Evolutionary conservation across 1,140 invertebrate species (phyloP).

Genomic region (Calycopis cecrops): DNA sequence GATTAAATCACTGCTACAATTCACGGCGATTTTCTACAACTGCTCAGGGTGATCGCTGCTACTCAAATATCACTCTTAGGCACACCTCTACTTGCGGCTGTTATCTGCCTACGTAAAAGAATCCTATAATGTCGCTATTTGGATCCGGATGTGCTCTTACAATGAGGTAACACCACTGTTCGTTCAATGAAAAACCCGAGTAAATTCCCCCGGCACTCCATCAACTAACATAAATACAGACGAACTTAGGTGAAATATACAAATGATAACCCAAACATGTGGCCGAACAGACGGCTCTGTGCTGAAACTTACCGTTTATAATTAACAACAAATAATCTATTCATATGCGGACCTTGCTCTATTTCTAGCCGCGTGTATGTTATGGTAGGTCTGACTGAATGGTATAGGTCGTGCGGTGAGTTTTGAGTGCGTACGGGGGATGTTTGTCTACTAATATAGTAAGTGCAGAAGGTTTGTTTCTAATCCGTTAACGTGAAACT

Average conservation of each 20-base stretch:
- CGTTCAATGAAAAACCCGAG: neutral
- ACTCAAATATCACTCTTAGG: too few species aligned
- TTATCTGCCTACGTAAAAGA: too few species aligned
- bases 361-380: neutral
- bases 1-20: too few species aligned
- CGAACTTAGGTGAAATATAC: neutral
- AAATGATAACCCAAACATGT: neutral
- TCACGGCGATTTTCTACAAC: too few species aligned
- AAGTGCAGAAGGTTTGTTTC: neutral
- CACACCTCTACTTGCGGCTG: too few species aligned
- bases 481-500: neutral
- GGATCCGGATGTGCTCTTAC: too few species aligned
- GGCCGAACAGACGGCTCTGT: neutral
- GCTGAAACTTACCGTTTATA: neutral
- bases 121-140: too few species aligned
- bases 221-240: neutral
- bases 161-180: too few species aligned
- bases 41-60: too few species aligned
- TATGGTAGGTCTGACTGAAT: conserved; percentile 1
- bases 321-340: conserved; percentile 3
- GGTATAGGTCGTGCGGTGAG: neutral
- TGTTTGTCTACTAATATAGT: neutral
- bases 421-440: neutral
- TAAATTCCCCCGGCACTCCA: neutral
- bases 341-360: conserved; percentile 3